Base-by-base conservation (phyloP, 2,888 invertebrate species). In the Itoplectis maculator region DNA sequence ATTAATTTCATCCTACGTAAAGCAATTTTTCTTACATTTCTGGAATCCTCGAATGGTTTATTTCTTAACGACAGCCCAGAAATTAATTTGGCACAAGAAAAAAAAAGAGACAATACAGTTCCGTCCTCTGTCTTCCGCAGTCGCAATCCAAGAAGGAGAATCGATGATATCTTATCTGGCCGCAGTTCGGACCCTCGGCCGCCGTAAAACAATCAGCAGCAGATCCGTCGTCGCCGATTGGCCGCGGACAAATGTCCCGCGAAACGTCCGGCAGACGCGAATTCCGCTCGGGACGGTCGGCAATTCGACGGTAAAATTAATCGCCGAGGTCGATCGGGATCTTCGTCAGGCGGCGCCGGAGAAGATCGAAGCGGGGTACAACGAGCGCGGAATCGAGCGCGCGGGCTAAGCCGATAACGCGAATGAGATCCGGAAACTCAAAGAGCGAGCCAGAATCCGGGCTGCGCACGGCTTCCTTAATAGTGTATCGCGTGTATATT, bases 241-340 rank as follows among this genome's bases (percentile, higher is more conserved):
- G n/a, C 23, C 56, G 29, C 11, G 18, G 61, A 81, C 70, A 75
- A 65, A 81, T 69, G 56, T 47, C 72, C 66, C 77, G 77, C 45
- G 68, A 77, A 66, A 77, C 77, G 70, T 81, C 66, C 59, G 70
- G 66, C 47, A 49, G 73, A 59, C 77, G 73, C 29, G 29, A n/a
- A 81, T 81, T 47, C 73, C 66, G 49, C 61, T 51, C 66, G 81
- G 81, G 81, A 77, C 49, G 18, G 49, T 81, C 49, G 18, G 49
- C 76, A 81, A 81, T 81, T 81, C 77, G 81, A 77, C 9, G 18
- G 15, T 51, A 9, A 51, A 51, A 51, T 51, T 51, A 18, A 51
- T n/a, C 49, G 49, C 2, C 49, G 8, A 18, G 18, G 20, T 29
- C 3, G 29, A 29, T 29, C n/a, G n/a, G n/a, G n/a, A n/a, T n/a